These are phyloP conservation scores for Bellardia pandia DNA, from an alignment of 2,888 invertebrate genomes.

Conservation along the genomic window DNA sequence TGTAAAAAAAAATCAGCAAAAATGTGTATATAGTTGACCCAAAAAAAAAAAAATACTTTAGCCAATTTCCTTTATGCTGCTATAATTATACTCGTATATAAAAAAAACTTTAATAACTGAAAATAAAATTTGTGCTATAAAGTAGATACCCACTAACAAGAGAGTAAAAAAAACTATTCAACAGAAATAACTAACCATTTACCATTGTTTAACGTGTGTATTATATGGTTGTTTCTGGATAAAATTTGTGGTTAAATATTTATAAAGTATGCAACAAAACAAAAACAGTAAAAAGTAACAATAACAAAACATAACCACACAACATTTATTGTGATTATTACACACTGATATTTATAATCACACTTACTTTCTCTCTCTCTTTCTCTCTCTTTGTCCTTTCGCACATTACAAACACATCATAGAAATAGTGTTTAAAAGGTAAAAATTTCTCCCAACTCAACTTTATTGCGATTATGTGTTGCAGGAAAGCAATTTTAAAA, in stretches of 20 bases:
- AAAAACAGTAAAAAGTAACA: background rate
- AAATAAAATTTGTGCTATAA: background rate
- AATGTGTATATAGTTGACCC: no score
- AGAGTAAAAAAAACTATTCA: background rate
- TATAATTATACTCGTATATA: no score
- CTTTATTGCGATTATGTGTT: background rate
- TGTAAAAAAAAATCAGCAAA: no score
- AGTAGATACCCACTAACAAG: background rate
- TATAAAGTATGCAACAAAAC: constrained; percentile 40
- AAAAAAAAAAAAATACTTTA: no score
- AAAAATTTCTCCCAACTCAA: background rate
- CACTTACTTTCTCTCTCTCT: background rate
- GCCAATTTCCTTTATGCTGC: no score
- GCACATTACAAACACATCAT: background rate
- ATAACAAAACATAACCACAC: constrained; percentile 29
- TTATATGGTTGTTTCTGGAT: constrained; percentile 47
- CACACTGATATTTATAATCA: background rate
- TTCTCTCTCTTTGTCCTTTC: background rate
- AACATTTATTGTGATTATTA: constrained; percentile 51
- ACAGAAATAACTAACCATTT: constrained; percentile 42
- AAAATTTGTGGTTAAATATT: constrained; percentile 62
- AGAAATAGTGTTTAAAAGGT: constrained; percentile 10
- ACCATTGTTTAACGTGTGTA: constrained; percentile 44
- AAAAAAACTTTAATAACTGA: background rate
- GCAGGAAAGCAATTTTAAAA: background rate